Percentiles rank a stretch among this genome's conserved stretches.
These are phyloP conservation scores for Anarsia innoxiella DNA, from an alignment of 2,888 invertebrate genomes.

Conservation along the genomic window DNA sequence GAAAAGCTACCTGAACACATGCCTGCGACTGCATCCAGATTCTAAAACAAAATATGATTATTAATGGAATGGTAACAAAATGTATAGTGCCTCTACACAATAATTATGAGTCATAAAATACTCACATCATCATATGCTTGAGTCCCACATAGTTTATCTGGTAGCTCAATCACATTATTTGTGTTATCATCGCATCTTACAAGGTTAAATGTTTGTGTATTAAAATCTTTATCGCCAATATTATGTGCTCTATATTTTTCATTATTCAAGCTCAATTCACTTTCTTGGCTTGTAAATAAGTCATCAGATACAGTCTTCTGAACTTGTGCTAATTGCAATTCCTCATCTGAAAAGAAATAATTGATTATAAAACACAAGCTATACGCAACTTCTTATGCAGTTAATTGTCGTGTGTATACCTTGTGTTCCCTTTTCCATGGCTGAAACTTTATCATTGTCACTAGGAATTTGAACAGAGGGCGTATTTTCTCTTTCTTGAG, in stretches of 20 bases:
- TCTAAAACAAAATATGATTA: conserved; percentile 39
- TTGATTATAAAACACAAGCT: not conserved
- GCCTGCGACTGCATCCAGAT: conserved; percentile 68
- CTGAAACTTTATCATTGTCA: not conserved
- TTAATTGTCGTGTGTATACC: not conserved
- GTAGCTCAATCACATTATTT: too few relatives aligned
- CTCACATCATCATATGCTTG: conserved; percentile 30
- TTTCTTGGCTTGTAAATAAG: conserved; percentile 48
- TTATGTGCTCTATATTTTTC: too few relatives aligned
- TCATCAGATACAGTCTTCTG: conserved; percentile 46
- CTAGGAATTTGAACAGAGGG: not conserved
- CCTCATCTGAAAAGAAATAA: conserved; percentile 43
- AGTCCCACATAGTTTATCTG: conserved; percentile 34
- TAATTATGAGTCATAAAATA: too few relatives aligned
- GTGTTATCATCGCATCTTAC: conserved; percentile 15
- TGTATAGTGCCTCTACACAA: too few relatives aligned
- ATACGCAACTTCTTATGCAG: not conserved
- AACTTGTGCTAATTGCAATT: conserved; percentile 48
- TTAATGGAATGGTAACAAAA: too few relatives aligned
- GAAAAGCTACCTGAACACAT: conserved; percentile 74
- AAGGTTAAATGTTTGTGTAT: conserved; percentile 54
- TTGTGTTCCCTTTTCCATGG: not conserved
- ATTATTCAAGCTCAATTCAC: too few relatives aligned
- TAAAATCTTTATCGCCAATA: conserved; percentile 34
- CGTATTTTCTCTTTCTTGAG: not conserved